Base-by-base conservation (phyloP, 2,797 vertebrate species). In the Propithecus deckenii region DNA sequence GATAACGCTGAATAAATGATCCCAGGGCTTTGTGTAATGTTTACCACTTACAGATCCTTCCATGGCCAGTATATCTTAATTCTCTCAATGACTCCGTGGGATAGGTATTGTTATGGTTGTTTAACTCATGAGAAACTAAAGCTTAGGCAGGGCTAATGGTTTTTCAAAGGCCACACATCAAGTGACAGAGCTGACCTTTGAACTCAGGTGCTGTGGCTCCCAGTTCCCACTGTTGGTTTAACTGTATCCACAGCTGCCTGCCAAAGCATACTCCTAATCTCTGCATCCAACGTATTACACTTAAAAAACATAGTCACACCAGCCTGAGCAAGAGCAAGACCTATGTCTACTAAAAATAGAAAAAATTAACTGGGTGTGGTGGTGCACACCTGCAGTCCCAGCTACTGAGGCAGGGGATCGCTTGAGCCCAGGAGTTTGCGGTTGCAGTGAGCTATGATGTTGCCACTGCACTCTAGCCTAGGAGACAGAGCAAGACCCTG, bases 51-150 rank as follows among this genome's bases (percentile, higher is more conserved):
- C 1, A 88, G 83, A 83, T 67, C n/a, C 71, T 79, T 84, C 81
- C 48, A 50, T 46, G 75, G 46, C 43, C 65, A 35, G 84, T 41
- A 25, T 93, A 69, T 97, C 84, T 86, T 50, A 61, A 35, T 92
- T 57, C 46, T 65, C 50, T 28, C 35, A 59, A 59, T 46, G 79
- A 2, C 41, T 57, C 38, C 59, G 22, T 71, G 59, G 61, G 61
- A 22, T 55, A 59, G 59, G 65, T 75, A 75, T 92, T 79, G 22
- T 81, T 92, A 52, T 75, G n/a, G 15, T 92, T 65, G 8, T 52
- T 72, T 79, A 88, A 81, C 23, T 28, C n/a, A 8, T 86, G 89
- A 96, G 57, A 95, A 71, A 71, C 85, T 67, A 52, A 86, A 75
- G 63, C 38, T 95, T 63, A 59, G 52, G 32, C 72, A 59, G 35